These are phyloP conservation scores for Montipora foliosa DNA, from an alignment of 64 coral and sea anemone species.

Conservation along the genomic window DNA sequence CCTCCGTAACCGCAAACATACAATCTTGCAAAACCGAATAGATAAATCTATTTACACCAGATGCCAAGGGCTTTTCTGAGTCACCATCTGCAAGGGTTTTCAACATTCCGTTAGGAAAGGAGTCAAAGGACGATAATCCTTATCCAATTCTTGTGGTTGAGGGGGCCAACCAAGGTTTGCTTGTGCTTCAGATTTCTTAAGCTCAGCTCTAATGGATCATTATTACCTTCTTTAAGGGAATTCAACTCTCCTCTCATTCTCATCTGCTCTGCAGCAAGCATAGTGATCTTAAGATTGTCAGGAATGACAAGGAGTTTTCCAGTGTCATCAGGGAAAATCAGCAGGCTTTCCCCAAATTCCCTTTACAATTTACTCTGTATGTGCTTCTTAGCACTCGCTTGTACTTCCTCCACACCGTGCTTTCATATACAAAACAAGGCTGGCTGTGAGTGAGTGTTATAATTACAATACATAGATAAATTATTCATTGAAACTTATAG, in stretches of 20 bases:
- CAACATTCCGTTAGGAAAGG: background rate
- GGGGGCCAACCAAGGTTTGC: background rate
- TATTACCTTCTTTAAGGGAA: no score
- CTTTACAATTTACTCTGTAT: background rate
- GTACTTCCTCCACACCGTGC: no score
- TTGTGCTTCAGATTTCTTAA: background rate
- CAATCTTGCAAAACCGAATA: background rate
- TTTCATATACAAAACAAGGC: no score
- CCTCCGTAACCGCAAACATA: background rate
- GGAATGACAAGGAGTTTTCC: constrained; percentile 8
- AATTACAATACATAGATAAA: background rate
- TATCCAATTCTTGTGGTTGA: background rate
- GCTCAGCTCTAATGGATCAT: background rate
- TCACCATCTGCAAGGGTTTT: background rate
- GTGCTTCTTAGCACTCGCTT: no score
- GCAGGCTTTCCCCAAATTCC: background rate
- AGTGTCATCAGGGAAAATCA: constrained; percentile 16
- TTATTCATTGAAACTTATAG: background rate
- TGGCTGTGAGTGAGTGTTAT: background rate
- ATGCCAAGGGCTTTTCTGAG: background rate
- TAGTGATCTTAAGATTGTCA: background rate
- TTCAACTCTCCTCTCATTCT: no score
- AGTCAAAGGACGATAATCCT: constrained; percentile 22
- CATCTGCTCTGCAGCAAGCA: background rate
- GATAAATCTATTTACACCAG: background rate